phyloP scores from a whole-genome alignment of 2,113 vertebrate genomes.

The Chloroceryle aenea region DNA sequence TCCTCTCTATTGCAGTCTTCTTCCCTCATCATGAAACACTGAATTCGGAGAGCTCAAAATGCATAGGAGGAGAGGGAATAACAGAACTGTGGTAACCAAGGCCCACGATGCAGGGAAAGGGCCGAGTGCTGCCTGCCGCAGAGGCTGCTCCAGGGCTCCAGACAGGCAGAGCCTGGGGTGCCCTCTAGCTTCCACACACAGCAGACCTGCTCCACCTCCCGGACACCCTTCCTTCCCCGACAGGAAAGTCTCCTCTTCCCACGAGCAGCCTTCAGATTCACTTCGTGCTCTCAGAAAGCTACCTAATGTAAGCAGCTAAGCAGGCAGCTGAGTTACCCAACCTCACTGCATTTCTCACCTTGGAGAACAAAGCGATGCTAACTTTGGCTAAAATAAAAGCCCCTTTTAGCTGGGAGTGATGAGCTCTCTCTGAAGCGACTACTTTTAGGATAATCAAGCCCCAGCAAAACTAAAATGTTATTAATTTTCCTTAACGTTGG shows the following conservation, averaged over 20 bases:
- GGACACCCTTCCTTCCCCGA: not conserved
- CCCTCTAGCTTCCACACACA: conserved; percentile 23
- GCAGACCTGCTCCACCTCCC: not conserved
- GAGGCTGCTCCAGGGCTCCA: not conserved
- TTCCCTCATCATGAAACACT: not conserved
- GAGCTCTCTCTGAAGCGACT: not conserved
- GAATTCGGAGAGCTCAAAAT: not conserved
- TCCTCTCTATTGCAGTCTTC: not conserved
- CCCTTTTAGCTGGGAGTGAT: not conserved
- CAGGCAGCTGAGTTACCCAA: not conserved
- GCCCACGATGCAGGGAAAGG: not conserved
- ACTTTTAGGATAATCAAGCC: not conserved
- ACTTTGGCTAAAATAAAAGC: not conserved
- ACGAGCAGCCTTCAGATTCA: accelerated
- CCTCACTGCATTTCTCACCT: not conserved
- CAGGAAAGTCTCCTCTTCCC: not conserved
- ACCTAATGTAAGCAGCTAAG: not conserved
- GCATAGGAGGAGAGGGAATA: not conserved
- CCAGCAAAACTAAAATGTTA: not conserved
- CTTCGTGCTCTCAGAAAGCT: not conserved
- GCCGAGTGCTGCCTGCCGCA: not conserved
- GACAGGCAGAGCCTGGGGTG: conserved; percentile 4
- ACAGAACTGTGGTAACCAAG: not conserved
- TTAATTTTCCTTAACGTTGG: not conserved
- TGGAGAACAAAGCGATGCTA: not conserved